Conservation (phyloP, 2,888 invertebrate species). For the Labia minor region DNA sequence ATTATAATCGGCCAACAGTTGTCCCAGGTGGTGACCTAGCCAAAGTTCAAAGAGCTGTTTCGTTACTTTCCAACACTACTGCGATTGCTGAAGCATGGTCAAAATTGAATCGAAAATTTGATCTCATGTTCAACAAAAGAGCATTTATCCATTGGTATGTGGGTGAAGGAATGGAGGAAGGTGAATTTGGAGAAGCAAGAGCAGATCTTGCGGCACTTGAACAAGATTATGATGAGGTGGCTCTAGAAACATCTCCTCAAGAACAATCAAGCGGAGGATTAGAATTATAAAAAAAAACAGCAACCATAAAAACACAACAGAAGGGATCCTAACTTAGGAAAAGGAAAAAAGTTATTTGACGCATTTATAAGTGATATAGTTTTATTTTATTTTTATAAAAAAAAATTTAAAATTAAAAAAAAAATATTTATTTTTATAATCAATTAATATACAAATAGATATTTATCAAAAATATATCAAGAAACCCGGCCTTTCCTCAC, state of each 20-base stretch:
- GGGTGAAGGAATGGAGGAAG: slow-evolving; percentile 41
- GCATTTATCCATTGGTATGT: slow-evolving; percentile 82
- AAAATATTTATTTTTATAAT: slow-evolving; percentile 3
- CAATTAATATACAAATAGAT: background rate
- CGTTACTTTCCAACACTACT: slow-evolving; percentile 50
- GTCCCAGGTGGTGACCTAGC: slow-evolving; percentile 66
- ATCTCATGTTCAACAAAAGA: slow-evolving; percentile 67
- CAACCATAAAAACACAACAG: background rate
- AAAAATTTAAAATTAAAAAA: background rate
- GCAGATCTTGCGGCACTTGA: slow-evolving; percentile 19
- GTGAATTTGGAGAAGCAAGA: slow-evolving; percentile 35
- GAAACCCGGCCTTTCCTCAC: background rate
- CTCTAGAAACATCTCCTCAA: background rate
- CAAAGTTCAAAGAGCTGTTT: slow-evolving; percentile 61
- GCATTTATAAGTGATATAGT: background rate
- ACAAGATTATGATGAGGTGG: background rate
- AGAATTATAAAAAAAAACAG: background rate
- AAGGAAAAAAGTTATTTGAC: background rate
- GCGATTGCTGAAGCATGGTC: slow-evolving; percentile 50
- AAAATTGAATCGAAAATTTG: slow-evolving; percentile 58
- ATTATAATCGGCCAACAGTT: slow-evolving; percentile 44
- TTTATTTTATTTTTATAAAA: slow-evolving; percentile 4
- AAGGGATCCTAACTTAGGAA: background rate
- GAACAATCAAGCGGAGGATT: background rate
- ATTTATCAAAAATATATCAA: background rate